Percentiles rank a stretch among this genome's conserved stretches.
These are phyloP conservation scores for Heterocephalus glaber DNA, from an alignment of 2,113 vertebrate genomes.

Conservation along the genomic window DNA sequence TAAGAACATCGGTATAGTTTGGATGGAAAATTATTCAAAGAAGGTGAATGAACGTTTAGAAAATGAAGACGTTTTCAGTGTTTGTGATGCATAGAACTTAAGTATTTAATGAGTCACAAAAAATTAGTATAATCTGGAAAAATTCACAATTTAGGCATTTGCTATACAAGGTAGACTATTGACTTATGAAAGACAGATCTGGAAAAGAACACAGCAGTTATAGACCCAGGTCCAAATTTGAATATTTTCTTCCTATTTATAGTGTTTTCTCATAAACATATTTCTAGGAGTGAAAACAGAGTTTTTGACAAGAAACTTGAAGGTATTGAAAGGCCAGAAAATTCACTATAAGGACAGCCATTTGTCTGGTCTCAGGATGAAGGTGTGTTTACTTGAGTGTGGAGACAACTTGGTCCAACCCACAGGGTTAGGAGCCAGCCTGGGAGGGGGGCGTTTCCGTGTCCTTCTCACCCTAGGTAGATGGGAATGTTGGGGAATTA, in stretches of 20 bases:
- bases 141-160: background rate
- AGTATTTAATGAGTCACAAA: conserved; percentile 8
- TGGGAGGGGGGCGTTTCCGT: fast-evolving
- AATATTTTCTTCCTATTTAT: background rate
- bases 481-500: background rate
- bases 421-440: background rate
- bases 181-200: background rate
- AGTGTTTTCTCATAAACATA: background rate
- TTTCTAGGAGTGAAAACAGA: background rate
- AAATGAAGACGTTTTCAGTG: conserved; percentile 32
- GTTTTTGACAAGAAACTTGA: background rate
- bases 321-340: background rate
- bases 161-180: background rate
- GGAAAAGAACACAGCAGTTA: background rate
- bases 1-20: background rate
- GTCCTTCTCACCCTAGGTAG: fast-evolving
- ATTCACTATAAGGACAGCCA: background rate
- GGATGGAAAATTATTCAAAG: conserved; percentile 23
- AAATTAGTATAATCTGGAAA: background rate
- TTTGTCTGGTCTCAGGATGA: background rate
- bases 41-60: background rate
- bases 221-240: background rate
- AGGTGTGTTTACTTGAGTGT: background rate
- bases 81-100: background rate
- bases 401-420: background rate